Evolutionary conservation across 2,888 invertebrate genomes (phyloP).

Genomic region (Pasiphila rectangulata): DNA sequence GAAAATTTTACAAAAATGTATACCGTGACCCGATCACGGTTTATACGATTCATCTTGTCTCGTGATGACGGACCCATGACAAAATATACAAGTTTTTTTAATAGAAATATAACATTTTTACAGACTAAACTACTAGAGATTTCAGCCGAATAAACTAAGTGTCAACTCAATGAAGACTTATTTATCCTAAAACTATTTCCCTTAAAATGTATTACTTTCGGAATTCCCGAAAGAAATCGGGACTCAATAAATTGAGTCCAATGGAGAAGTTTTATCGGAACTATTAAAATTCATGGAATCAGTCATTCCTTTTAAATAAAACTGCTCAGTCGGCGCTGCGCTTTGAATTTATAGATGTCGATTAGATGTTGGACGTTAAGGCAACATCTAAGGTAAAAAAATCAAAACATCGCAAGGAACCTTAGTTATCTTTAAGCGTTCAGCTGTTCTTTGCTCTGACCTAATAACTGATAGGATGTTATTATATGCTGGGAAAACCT

Average conservation of each 20-base stretch:
- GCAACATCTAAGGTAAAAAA: neutral
- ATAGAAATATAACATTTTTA: no score
- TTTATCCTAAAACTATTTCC: slow-evolving; percentile 11
- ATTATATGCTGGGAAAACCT: no score
- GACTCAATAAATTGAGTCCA: slow-evolving; percentile 27
- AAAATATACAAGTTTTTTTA: no score
- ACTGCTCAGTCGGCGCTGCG: slow-evolving; percentile 3
- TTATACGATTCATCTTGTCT: no score
- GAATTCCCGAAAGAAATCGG: slow-evolving; percentile 22
- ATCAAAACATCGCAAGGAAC: no score
- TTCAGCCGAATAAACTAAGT: neutral
- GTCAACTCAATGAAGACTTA: neutral
- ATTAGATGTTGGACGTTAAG: slow-evolving; percentile 10
- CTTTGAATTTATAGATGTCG: slow-evolving; percentile 12
- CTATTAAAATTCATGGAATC: slow-evolving; percentile 41
- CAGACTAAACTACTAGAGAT: no score
- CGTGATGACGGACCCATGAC: no score
- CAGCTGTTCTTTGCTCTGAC: no score
- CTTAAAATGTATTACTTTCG: slow-evolving; percentile 14
- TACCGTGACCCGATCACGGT: no score
- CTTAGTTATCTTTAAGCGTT: no score
- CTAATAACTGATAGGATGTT: no score
- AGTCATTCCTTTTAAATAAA: slow-evolving; percentile 19
- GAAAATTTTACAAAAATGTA: no score
- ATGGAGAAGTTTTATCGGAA: slow-evolving; percentile 28